Conservation (phyloP, 2,113 vertebrate genomes). For the Meleagris gallopavo region DNA sequence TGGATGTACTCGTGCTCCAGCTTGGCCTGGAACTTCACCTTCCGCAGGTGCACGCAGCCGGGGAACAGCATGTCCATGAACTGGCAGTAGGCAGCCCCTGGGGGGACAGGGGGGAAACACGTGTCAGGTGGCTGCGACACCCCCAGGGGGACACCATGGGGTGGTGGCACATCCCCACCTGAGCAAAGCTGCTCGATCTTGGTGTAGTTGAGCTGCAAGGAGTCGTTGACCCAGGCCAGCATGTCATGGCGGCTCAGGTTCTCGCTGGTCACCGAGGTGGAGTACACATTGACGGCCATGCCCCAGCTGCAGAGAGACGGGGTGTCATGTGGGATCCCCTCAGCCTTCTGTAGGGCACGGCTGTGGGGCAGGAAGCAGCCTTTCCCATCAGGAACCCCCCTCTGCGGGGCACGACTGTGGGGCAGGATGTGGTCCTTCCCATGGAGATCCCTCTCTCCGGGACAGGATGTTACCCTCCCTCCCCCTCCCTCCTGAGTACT, state of each 20-base stretch:
- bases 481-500: no score
- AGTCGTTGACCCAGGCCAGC: slow-evolving; percentile 97
- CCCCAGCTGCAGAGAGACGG: slow-evolving; percentile 79
- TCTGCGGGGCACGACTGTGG: no score
- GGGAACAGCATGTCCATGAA: slow-evolving; percentile 99
- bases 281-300: slow-evolving; percentile 98
- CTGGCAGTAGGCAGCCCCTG: slow-evolving; percentile 96
- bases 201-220: slow-evolving; percentile 92
- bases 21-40: slow-evolving; percentile 98
- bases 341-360: no score
- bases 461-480: no score
- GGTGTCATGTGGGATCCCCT: background rate
- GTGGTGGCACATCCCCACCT: slow-evolving; percentile 75
- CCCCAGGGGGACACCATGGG: no score
- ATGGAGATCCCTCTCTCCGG: no score
- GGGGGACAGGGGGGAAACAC: background rate
- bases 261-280: slow-evolving; percentile 94
- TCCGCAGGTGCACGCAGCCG: slow-evolving; percentile 93
- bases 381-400: no score
- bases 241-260: slow-evolving; percentile 98
- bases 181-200: slow-evolving; percentile 96
- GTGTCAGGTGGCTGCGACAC: no score
- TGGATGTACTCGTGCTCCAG: slow-evolving; percentile 97
- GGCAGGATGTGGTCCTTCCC: no score
- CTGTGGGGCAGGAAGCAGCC: no score